Evolutionary conservation across 1,140 invertebrate species (phyloP).

Genomic region (Melanaphis sacchari): DNA sequence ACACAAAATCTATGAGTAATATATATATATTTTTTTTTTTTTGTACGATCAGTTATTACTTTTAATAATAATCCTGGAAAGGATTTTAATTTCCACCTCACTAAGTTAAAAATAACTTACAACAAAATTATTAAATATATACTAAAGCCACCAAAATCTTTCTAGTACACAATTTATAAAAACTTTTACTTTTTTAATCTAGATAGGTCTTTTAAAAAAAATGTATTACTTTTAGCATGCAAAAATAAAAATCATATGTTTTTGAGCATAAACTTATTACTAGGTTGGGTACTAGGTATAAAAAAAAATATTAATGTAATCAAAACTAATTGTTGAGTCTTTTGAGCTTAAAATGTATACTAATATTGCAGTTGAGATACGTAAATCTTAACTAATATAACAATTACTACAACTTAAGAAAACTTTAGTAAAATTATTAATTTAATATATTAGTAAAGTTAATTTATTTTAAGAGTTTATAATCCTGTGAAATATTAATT

Average conservation of each 20-base stretch:
- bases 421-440: too few species aligned
- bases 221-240: background rate
- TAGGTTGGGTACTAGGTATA: background rate
- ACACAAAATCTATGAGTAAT: background rate
- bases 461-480: too few species aligned
- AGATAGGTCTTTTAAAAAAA: background rate
- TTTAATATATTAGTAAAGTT: too few species aligned
- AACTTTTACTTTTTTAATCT: background rate
- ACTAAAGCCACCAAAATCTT: background rate
- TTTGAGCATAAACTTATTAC: background rate
- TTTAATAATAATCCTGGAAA: background rate
- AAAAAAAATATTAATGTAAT: background rate
- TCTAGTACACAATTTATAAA: background rate
- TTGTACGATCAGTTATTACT: background rate
- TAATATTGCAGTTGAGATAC: too few species aligned
- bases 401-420: too few species aligned
- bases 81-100: background rate
- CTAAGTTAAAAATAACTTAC: background rate
- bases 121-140: slow-evolving; percentile 12
- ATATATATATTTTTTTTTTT: background rate
- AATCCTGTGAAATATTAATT: too few species aligned
- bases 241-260: background rate
- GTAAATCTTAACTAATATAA: too few species aligned
- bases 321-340: too few species aligned
- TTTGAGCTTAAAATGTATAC: too few species aligned